Conservation (phyloP, 2,797 vertebrate species). For the Perodicticus potto region DNA sequence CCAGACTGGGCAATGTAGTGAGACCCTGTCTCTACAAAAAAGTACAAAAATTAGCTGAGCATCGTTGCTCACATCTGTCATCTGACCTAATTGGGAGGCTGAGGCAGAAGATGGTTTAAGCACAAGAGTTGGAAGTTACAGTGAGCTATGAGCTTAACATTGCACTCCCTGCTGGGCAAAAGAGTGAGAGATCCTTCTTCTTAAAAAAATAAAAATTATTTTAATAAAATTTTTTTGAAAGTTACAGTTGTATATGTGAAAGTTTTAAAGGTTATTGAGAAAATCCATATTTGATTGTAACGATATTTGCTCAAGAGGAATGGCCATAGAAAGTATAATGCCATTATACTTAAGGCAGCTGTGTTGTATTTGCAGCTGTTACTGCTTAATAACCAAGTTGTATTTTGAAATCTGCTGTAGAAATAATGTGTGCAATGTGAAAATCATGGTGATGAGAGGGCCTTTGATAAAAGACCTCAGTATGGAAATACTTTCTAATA, state of each 20-base stretch:
- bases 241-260: neutral
- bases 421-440: neutral
- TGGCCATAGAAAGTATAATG: neutral
- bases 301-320: neutral
- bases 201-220: neutral
- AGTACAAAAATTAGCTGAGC: neutral
- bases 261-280: constrained; percentile 6
- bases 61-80: neutral
- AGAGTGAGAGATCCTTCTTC: neutral
- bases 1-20: neutral
- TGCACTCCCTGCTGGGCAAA: neutral
- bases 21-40: neutral
- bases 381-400: neutral
- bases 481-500: neutral
- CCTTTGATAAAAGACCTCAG: neutral
- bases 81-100: neutral
- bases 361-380: neutral
- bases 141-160: neutral
- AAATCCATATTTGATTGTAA: neutral
- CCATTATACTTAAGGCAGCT: neutral
- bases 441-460: neutral
- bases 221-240: neutral
- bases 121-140: neutral
- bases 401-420: neutral
- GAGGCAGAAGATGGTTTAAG: neutral